Percentiles rank a stretch among this genome's conserved stretches.
phyloP scores from a whole-genome alignment of 2,888 invertebrate species.

The Hirudinaria manillensis region DNA sequence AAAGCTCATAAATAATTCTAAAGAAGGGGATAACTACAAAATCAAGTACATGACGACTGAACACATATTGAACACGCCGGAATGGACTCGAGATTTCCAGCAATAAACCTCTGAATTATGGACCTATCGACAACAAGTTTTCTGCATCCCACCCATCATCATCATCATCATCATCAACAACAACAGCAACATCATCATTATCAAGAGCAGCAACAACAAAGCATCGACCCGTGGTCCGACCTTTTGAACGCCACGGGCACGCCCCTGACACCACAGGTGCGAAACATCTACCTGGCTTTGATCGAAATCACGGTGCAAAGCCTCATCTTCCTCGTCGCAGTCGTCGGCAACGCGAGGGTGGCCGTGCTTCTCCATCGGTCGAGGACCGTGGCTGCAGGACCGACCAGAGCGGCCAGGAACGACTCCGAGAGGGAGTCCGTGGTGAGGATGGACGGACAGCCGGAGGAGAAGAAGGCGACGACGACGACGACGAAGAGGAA shows the following conservation, averaged over 20 bases:
- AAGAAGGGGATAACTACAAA: too few species aligned
- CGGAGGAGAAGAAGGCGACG: not conserved
- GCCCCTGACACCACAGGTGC: not conserved
- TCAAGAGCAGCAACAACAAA: not conserved
- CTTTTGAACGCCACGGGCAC: not conserved
- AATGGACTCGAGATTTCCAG: too few species aligned
- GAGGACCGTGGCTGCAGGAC: constrained; percentile 45
- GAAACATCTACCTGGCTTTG: constrained; percentile 60
- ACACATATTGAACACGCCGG: too few species aligned
- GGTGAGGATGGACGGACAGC: not conserved
- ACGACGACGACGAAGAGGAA: not conserved
- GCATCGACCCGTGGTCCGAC: not conserved
- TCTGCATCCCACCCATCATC: not conserved
- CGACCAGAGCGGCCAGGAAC: constrained; percentile 43
- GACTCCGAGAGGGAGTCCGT: not conserved
- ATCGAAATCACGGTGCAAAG: constrained; percentile 62
- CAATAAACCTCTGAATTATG: too few species aligned
- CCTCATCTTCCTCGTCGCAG: constrained; percentile 61
- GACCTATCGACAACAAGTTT: not conserved
- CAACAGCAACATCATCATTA: not conserved
- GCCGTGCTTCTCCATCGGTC: constrained; percentile 57
- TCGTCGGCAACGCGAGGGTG: constrained; percentile 63
- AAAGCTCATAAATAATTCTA: not conserved
- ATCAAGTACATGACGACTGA: too few species aligned
- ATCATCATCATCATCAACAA: constrained; percentile 8